phyloP scores from a whole-genome alignment of 2,888 invertebrate genomes.

The Coecobrya sp. region DNA sequence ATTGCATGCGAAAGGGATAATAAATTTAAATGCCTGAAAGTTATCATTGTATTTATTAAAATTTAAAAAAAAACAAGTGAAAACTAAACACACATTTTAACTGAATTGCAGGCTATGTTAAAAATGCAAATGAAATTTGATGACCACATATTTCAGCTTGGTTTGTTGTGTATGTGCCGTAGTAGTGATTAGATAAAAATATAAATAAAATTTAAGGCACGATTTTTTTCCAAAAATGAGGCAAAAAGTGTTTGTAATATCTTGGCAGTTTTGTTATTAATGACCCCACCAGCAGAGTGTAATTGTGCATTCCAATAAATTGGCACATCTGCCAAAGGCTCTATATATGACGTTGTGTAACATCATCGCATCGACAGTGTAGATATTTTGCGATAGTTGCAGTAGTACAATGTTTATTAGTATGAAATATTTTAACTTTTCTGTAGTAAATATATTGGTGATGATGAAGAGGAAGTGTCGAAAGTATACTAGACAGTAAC shows the following conservation, averaged over 20 bases:
- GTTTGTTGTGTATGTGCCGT: too few species aligned
- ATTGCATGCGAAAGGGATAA: slow-evolving; percentile 33
- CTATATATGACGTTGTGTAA: slow-evolving; percentile 20
- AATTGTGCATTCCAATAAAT: slow-evolving; percentile 47
- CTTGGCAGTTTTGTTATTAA: slow-evolving; percentile 32
- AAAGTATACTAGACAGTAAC: slow-evolving; percentile 8
- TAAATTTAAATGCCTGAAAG: slow-evolving; percentile 47
- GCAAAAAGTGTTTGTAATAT: slow-evolving; percentile 8
- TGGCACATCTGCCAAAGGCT: slow-evolving; percentile 45
- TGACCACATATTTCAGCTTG: too few species aligned
- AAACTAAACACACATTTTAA: too few species aligned
- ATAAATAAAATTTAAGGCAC: background rate
- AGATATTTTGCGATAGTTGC: background rate
- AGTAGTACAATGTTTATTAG: too few species aligned
- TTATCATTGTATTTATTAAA: background rate
- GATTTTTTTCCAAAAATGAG: background rate
- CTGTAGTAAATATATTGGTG: too few species aligned
- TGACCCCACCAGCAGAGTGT: slow-evolving; percentile 39
- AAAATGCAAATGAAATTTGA: background rate
- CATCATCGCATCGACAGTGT: background rate
- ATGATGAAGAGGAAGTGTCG: slow-evolving; percentile 62
- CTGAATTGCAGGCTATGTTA: too few species aligned
- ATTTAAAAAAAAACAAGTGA: background rate
- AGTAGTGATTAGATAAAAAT: too few species aligned
- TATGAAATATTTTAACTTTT: too few species aligned